Evolutionary conservation across 2,888 invertebrate genomes (phyloP).

Genomic region (Darwinula stevensoni): DNA sequence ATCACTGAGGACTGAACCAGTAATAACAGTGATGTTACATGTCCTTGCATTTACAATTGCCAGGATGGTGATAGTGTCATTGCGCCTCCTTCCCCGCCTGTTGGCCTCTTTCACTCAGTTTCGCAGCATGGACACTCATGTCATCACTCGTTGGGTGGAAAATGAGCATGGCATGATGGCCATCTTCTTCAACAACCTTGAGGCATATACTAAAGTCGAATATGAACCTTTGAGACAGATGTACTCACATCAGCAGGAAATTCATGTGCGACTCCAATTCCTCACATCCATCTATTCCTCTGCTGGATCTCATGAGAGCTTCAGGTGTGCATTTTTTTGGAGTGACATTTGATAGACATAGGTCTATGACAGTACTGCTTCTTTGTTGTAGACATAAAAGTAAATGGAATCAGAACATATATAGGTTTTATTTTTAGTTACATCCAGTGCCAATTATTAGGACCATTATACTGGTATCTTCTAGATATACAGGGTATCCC

Average conservation of each 20-base stretch:
- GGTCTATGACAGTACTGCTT: no score
- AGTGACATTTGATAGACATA: no score
- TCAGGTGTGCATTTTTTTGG: no score
- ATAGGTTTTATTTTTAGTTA: no score
- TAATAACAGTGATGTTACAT: slow-evolving; percentile 1
- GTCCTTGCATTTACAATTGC: slow-evolving; percentile 25
- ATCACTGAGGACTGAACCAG: slow-evolving; percentile 4
- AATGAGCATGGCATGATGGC: slow-evolving; percentile 73
- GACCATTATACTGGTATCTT: no score
- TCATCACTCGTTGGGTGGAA: slow-evolving; percentile 74
- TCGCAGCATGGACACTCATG: slow-evolving; percentile 38
- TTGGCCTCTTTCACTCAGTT: slow-evolving; percentile 72
- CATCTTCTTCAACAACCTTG: slow-evolving; percentile 61
- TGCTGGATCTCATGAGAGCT: slow-evolving; percentile 59
- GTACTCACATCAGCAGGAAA: slow-evolving; percentile 51
- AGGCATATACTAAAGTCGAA: slow-evolving; percentile 29
- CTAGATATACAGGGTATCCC: no score
- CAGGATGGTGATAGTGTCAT: slow-evolving; percentile 6
- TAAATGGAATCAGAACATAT: no score
- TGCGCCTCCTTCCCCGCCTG: slow-evolving; percentile 59
- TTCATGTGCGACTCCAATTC: slow-evolving; percentile 70
- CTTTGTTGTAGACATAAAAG: no score
- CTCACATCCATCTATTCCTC: slow-evolving; percentile 71
- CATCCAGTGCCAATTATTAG: no score
- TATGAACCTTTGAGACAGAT: slow-evolving; percentile 12